Evolutionary conservation across 1,140 invertebrate species (phyloP), one percentile per base, ranked within the genome.

Genomic region (Hylaeus anthracinus): DNA sequence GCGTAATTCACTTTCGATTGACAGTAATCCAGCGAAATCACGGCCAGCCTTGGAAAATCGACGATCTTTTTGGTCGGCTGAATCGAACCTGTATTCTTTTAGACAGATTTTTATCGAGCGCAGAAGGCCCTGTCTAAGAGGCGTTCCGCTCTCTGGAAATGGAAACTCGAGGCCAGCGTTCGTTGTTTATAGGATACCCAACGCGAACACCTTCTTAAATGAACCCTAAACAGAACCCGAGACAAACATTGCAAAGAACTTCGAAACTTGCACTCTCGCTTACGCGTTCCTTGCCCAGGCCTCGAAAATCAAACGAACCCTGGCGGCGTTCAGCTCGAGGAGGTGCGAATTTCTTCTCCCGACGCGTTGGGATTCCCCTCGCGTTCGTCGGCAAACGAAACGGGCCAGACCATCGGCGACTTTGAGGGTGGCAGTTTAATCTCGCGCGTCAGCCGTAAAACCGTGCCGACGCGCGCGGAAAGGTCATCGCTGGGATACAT

Each of bases 381-480:
- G 26, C 14, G 43, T 12, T 61, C 51, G 14, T 15, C 10, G 61
- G 58, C 6, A 6, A 14, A 37, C 14, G 37, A 53, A 5, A 10
- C 12, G 56, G 26, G 56, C 45, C 63, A n/a, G 45, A 37, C 43
- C 41, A 48, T 56, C 81, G 48, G 82, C n/a, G 67, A 61, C 55
- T 76, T 79, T 83, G 82, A 84, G 82, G 82, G 82, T 84, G 83
- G 82, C 78, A 81, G 84, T 84, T 85, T 84, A 85, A 85, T 85
- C 84, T 85, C 75, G 72, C 67, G 67, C 37, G 77, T 75, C 43
- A 67, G 61, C 72, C 56, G 61, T 85, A 85, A 85, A 84, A 60
- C 83, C 51, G 53, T 6, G 43, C 37, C 15, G 55, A 69, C 72
- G 55, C 39, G 48, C 14, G 72, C 67, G 55, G 12, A 81, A 58